phyloP scores from a whole-genome alignment of 2,797 vertebrate species.

The Pseudochirops cupreus region DNA sequence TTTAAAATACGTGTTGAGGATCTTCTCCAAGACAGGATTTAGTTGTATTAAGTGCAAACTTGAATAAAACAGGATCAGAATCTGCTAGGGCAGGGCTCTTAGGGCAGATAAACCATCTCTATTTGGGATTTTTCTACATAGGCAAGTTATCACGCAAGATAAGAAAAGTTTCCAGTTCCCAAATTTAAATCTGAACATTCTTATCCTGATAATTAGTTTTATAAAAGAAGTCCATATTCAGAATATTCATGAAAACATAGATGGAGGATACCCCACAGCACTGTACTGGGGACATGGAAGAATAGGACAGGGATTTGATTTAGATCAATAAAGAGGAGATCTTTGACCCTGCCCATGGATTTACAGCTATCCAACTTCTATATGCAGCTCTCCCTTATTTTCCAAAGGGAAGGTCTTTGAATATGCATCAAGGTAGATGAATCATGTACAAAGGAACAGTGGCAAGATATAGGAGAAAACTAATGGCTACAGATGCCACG shows the following conservation, averaged over 20 bases:
- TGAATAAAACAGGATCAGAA: conserved; percentile 14
- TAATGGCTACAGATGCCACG: not conserved
- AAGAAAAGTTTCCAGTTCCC: conserved; percentile 60
- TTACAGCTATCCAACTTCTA: not conserved
- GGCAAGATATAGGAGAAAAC: not conserved
- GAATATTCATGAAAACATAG: not conserved
- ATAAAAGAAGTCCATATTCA: conserved; percentile 19
- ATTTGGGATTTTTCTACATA: conserved; percentile 65
- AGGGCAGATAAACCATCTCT: conserved; percentile 55
- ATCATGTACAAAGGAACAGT: not conserved
- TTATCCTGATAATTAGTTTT: conserved; percentile 9
- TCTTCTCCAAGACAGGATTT: not conserved
- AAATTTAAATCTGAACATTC: conserved; percentile 49
- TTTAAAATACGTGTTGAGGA: not conserved
- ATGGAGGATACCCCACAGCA: not conserved
- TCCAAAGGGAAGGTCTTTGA: not conserved
- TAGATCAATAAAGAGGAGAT: not conserved
- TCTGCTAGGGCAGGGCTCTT: not conserved
- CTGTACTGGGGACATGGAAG: not conserved
- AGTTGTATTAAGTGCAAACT: not conserved
- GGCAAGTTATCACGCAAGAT: conserved; percentile 26
- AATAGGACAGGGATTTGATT: not conserved
- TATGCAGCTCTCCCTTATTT: not conserved
- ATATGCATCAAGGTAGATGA: not conserved
- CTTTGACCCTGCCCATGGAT: not conserved